Percentiles rank a stretch among this genome's conserved stretches.
Conservation (phyloP, 2,113 vertebrate genomes). For the Noturus placidus region DNA sequence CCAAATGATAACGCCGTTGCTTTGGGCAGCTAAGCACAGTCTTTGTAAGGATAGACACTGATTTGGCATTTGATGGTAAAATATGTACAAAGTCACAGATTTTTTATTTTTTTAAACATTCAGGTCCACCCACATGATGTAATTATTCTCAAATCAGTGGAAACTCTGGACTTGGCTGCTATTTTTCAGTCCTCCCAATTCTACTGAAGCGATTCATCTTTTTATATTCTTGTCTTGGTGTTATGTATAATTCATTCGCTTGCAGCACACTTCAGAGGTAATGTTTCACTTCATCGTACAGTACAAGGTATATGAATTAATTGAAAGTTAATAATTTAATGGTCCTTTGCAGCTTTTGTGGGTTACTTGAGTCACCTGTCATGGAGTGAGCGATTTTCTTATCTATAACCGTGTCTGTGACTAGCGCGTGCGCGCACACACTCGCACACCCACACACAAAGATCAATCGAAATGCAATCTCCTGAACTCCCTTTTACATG, state of each 20-base stretch:
- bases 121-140: background rate
- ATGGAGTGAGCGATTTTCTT: background rate
- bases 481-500: background rate
- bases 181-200: background rate
- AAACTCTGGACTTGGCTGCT: background rate
- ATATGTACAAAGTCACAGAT: background rate
- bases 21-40: background rate
- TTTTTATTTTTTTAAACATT: background rate
- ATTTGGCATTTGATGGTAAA: background rate
- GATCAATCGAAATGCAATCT: background rate
- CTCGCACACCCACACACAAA: background rate
- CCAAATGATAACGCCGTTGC: background rate
- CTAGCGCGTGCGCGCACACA: background rate
- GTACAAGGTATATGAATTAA: constrained; percentile 31
- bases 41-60: background rate
- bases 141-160: background rate
- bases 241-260: background rate
- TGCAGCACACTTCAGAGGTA: background rate
- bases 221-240: constrained; percentile 9
- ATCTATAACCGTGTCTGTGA: background rate
- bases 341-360: background rate
- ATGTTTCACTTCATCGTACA: constrained; percentile 19
- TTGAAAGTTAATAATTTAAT: constrained; percentile 29
- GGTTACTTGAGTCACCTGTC: background rate
- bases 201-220: background rate